phyloP scores from a whole-genome alignment of 1,140 invertebrate genomes.

The Philopotamus ludificatus region DNA sequence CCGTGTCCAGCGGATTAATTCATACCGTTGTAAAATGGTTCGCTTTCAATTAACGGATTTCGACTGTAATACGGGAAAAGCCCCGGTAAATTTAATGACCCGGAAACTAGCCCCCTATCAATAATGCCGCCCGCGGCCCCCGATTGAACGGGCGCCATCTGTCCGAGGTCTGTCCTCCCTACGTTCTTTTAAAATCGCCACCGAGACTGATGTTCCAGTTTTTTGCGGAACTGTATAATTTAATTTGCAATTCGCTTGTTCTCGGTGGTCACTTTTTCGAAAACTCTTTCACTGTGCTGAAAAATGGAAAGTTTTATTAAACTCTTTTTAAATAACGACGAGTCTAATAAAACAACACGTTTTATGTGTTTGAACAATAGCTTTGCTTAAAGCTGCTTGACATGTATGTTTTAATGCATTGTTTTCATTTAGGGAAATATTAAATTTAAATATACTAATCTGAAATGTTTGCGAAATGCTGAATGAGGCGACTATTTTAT shows the following conservation, averaged over 20 bases:
- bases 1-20: background rate
- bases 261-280: too few relatives aligned
- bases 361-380: too few relatives aligned
- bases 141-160: background rate
- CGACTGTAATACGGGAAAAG: background rate
- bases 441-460: too few relatives aligned
- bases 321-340: too few relatives aligned
- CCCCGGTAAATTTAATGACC: background rate
- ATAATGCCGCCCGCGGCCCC: background rate
- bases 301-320: background rate
- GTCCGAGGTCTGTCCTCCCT: background rate
- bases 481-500: too few relatives aligned
- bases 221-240: conserved; percentile 20
- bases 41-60: background rate
- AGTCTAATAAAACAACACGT: too few relatives aligned
- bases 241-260: conserved; percentile 1
- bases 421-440: too few relatives aligned
- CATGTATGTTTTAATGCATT: too few relatives aligned
- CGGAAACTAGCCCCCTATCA: background rate
- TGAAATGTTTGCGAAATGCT: too few relatives aligned
- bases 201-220: conserved; percentile 21
- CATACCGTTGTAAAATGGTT: background rate
- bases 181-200: conserved; percentile 19
- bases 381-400: too few relatives aligned
- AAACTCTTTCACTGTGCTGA: background rate